These are phyloP conservation scores for Labia minor DNA, from an alignment of 2,888 invertebrate genomes.

Conservation along the genomic window DNA sequence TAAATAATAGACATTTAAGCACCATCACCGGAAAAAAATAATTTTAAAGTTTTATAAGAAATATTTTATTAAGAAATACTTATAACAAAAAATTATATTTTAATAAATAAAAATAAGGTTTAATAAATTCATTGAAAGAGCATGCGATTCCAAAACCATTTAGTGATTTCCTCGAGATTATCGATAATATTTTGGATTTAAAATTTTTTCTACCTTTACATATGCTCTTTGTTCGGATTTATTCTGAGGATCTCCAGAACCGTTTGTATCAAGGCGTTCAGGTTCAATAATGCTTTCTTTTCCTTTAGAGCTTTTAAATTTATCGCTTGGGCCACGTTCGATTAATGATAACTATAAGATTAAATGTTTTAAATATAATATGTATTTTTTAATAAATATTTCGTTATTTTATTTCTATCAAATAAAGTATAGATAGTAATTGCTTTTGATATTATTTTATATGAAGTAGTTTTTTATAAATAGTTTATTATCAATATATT, in stretches of 20 bases:
- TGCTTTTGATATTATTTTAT: no score
- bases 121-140: not conserved
- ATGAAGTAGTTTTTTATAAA: no score
- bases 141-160: not conserved
- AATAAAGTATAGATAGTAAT: no score
- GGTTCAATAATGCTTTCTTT: not conserved
- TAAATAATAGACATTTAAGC: no score
- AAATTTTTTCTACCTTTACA: not conserved
- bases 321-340: not conserved
- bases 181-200: not conserved
- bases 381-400: no score
- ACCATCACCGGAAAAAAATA: no score
- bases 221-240: not conserved
- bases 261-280: not conserved
- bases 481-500: no score
- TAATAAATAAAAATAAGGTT: not conserved
- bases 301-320: not conserved
- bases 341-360: constrained; percentile 1
- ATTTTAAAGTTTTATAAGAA: no score
- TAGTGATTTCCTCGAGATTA: not conserved
- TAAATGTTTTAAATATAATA: no score
- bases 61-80: no score
- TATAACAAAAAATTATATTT: no score
- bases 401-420: no score
- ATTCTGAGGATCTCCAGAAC: not conserved